These are phyloP conservation scores for Cataglyphis altisquamis DNA, from an alignment of 2,888 invertebrate genomes.

Conservation along the genomic window DNA sequence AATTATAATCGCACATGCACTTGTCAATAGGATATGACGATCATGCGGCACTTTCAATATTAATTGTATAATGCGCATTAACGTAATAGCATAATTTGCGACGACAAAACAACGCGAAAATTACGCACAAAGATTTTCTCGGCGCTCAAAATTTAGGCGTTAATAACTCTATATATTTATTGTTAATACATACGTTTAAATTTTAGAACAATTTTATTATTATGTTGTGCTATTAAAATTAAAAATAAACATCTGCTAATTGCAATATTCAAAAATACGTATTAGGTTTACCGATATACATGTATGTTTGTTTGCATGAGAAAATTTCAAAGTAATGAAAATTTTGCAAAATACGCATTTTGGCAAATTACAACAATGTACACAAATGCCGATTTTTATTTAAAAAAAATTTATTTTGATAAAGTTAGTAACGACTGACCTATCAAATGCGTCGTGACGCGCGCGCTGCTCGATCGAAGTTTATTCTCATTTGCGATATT, in stretches of 20 bases:
- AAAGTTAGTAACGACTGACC: not conserved
- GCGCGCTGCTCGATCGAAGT: too few species aligned
- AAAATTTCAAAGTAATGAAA: not conserved
- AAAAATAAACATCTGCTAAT: not conserved
- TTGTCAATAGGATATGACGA: not conserved
- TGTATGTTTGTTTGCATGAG: not conserved
- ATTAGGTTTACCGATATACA: not conserved
- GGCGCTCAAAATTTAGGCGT: not conserved
- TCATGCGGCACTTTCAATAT: not conserved
- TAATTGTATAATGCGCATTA: constrained; percentile 6
- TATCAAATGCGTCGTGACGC: too few species aligned
- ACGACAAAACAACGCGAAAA: not conserved
- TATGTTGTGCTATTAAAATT: not conserved
- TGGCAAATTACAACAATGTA: not conserved
- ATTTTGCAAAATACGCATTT: not conserved
- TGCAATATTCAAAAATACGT: not conserved
- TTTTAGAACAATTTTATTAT: not conserved
- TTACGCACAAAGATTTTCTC: constrained; percentile 1
- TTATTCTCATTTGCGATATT: too few species aligned
- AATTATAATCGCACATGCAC: not conserved
- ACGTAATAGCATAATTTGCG: not conserved
- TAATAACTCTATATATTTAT: not conserved
- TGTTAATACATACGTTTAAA: not conserved
- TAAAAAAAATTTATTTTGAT: not conserved
- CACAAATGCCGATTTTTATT: not conserved